Evolutionary conservation across 2,888 invertebrate species (phyloP).

Genomic region (Resseliella maxima): DNA sequence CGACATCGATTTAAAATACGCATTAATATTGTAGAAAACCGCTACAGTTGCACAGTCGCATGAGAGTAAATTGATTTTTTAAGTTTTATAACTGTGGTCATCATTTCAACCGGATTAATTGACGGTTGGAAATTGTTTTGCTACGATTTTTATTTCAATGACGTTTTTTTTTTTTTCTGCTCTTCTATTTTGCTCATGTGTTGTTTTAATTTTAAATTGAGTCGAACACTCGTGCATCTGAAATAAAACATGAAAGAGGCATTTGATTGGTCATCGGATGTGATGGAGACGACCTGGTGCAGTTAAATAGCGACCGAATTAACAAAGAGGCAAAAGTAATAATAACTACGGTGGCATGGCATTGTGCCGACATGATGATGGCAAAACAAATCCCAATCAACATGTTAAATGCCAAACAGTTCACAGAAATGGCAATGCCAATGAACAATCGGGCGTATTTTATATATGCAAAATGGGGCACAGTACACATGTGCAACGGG

Average conservation of each 20-base stretch:
- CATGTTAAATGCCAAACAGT: neutral
- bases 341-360: neutral
- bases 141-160: neutral
- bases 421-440: neutral
- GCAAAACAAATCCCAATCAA: slow-evolving; percentile 36
- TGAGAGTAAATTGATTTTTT: neutral
- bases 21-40: neutral
- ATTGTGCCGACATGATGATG: neutral
- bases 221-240: neutral
- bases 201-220: neutral
- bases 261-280: neutral
- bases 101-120: slow-evolving; percentile 32
- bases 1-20: slow-evolving; percentile 20
- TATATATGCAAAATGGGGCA: neutral
- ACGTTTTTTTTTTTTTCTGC: neutral
- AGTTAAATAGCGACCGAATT: neutral
- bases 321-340: neutral
- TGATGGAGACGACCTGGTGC: neutral
- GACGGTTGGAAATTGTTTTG: slow-evolving; percentile 5
- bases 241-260: neutral
- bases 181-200: neutral
- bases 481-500: neutral
- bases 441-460: neutral
- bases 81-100: slow-evolving; percentile 31
- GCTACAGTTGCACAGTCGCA: neutral